Percentiles rank a stretch among this genome's conserved stretches.
Evolutionary conservation across 2,797 vertebrate genomes (phyloP).

Genomic region (Galago senegalensis): DNA sequence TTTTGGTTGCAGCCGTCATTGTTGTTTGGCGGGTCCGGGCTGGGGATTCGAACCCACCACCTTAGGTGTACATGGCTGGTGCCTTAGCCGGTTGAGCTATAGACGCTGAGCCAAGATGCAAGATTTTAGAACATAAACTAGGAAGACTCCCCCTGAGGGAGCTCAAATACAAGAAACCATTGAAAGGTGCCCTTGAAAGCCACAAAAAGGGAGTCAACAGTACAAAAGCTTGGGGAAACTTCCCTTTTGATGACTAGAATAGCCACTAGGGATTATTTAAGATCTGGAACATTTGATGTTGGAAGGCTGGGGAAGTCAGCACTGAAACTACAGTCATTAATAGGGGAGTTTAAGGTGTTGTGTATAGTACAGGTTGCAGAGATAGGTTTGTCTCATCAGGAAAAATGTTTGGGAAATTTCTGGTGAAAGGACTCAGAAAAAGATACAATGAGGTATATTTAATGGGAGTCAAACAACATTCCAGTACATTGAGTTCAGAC

Average conservation of each 20-base stretch:
- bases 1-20: too few species aligned
- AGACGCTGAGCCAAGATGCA: too few species aligned
- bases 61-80: too few species aligned
- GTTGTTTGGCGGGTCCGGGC: too few species aligned
- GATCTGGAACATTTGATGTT: constrained; percentile 29
- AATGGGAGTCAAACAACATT: constrained; percentile 30
- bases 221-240: not conserved
- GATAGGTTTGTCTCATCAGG: not conserved
- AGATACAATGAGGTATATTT: not conserved
- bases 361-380: constrained; percentile 9
- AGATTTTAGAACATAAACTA: not conserved
- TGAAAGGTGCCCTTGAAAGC: not conserved
- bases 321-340: not conserved
- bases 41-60: too few species aligned
- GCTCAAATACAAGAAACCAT: not conserved
- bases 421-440: constrained; percentile 24
- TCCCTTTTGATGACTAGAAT: not conserved
- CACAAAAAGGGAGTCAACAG: not conserved
- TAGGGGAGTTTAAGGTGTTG: constrained; percentile 1
- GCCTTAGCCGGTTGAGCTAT: too few species aligned
- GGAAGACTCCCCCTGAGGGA: not conserved
- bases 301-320: not conserved
- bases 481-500: constrained; percentile 12
- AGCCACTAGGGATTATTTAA: not conserved
- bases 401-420: constrained; percentile 55